phyloP scores from a whole-genome alignment of 1,140 invertebrate species.

The Caerostris darwini region DNA sequence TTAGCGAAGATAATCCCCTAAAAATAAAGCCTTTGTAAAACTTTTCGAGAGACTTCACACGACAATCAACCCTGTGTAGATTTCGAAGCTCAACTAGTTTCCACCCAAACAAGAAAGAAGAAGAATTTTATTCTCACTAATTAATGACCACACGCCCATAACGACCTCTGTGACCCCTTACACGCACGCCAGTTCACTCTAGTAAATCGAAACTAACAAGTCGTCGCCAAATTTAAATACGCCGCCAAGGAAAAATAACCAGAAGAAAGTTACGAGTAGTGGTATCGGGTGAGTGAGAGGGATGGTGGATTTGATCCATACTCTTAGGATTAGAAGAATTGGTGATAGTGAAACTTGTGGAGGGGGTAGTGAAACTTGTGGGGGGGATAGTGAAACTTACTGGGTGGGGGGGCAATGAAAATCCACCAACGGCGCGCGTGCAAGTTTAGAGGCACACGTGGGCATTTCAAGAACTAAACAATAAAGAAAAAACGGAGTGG shows the following conservation, averaged over 20 bases:
- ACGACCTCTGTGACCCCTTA: not conserved
- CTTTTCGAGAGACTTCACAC: not conserved
- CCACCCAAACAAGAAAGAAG: not conserved
- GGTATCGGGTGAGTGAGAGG: not conserved
- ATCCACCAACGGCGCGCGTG: constrained; percentile 34
- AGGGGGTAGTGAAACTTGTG: not conserved
- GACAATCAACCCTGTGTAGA: not conserved
- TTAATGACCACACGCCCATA: constrained; percentile 39
- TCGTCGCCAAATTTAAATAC: constrained; percentile 11
- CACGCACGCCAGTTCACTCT: not conserved
- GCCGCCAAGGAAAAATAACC: constrained; percentile 19
- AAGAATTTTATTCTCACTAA: not conserved
- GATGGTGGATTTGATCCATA: not conserved
- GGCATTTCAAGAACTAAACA: constrained; percentile 72
- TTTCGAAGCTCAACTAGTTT: constrained; percentile 14
- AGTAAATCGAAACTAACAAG: constrained; percentile 8
- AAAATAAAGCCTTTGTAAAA: constrained; percentile 8
- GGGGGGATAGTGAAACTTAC: not conserved
- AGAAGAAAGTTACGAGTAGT: not conserved
- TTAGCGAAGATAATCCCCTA: not conserved
- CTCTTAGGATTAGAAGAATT: not conserved
- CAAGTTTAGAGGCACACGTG: constrained; percentile 48
- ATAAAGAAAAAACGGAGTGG: constrained; percentile 64
- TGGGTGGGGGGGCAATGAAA: not conserved
- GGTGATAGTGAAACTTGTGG: not conserved